These are phyloP conservation scores for Drosophila rubida DNA, from an alignment of 2,888 invertebrate genomes.

Conservation along the genomic window DNA sequence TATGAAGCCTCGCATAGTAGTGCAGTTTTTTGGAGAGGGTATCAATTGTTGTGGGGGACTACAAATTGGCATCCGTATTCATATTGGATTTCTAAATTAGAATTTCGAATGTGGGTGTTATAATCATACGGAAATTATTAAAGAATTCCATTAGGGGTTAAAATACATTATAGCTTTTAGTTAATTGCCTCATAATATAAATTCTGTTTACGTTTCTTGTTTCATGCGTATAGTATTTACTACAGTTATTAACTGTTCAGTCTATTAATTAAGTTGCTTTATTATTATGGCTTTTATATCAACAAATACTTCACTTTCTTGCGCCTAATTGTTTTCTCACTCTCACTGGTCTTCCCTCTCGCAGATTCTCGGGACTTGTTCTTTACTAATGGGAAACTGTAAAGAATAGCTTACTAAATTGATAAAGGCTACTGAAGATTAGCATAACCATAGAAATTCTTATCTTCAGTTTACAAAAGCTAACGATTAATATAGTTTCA, in stretches of 20 bases:
- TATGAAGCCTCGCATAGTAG: neutral
- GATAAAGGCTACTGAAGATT: neutral
- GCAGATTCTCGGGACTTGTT: neutral
- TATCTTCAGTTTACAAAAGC: neutral
- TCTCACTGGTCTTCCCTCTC: neutral
- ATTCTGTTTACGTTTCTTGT: neutral
- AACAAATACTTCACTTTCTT: neutral
- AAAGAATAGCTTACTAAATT: conserved; percentile 2
- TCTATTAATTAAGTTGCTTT: neutral
- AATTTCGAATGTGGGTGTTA: neutral
- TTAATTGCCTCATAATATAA: neutral
- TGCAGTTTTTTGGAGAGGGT: neutral
- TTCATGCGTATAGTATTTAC: neutral
- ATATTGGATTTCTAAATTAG: neutral
- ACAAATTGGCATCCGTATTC: neutral
- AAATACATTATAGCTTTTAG: neutral
- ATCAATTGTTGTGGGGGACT: neutral
- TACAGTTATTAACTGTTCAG: neutral
- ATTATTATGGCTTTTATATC: neutral
- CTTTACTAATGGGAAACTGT: neutral
- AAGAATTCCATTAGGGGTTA: neutral
- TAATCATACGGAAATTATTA: neutral
- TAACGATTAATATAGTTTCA: conserved; percentile 3
- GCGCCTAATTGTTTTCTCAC: neutral
- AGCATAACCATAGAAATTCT: conserved; percentile 7